Percentiles rank a stretch among this genome's conserved stretches.
Evolutionary conservation across 2,888 invertebrate genomes (phyloP).

Genomic region (Cataglyphis altisquamis): DNA sequence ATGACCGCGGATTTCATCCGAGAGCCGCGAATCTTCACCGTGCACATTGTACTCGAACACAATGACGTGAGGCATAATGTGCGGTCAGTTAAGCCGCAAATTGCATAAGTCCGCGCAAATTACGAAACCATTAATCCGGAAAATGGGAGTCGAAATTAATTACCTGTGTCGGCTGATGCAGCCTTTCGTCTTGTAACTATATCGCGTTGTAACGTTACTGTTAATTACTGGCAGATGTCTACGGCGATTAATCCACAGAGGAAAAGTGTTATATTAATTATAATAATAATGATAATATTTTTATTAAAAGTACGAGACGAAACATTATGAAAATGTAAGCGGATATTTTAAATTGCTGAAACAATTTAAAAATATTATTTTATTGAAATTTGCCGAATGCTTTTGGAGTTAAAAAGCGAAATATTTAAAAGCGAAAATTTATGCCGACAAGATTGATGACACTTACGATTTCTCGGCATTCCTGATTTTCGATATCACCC

Average conservation of each 20-base stretch:
- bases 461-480: neutral
- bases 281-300: neutral
- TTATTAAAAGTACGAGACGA: neutral
- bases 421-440: neutral
- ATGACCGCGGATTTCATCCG: slow-evolving; percentile 12
- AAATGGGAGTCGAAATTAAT: slow-evolving; percentile 32
- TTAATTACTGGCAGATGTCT: neutral
- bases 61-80: slow-evolving; percentile 50
- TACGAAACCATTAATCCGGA: slow-evolving; percentile 43
- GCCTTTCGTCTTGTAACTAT: neutral
- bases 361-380: neutral
- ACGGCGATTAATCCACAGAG: neutral
- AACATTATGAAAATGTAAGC: neutral
- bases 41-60: slow-evolving; percentile 13
- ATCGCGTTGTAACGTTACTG: neutral
- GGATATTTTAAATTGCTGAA: too few relatives aligned
- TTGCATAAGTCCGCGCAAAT: slow-evolving; percentile 51
- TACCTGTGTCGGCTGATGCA: neutral
- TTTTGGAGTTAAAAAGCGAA: neutral
- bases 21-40: slow-evolving; percentile 18
- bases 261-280: neutral
- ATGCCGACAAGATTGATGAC: slow-evolving; percentile 4
- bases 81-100: slow-evolving; percentile 50
- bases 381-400: neutral
- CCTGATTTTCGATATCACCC: slow-evolving; percentile 11